Percentiles rank a stretch among this genome's conserved stretches.
phyloP scores from a whole-genome alignment of 2,888 invertebrate species.

The Resseliella maxima region DNA sequence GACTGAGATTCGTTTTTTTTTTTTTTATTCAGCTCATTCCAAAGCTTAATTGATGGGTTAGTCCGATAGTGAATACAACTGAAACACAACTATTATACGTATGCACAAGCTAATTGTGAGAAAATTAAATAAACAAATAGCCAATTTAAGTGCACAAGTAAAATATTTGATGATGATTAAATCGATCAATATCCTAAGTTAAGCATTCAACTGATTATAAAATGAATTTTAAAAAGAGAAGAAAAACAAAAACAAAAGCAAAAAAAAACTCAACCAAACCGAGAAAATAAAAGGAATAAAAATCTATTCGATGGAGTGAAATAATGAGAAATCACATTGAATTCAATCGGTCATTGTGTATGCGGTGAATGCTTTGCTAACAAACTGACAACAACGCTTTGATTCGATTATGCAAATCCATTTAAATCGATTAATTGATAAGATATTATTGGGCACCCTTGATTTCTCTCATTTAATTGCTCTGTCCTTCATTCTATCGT shows the following conservation, averaged over 20 bases:
- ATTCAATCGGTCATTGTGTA: background rate
- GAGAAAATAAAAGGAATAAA: background rate
- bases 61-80: background rate
- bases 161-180: constrained; percentile 7
- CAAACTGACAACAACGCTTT: background rate
- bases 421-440: constrained; percentile 21
- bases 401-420: constrained; percentile 48
- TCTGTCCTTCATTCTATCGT: constrained; percentile 15
- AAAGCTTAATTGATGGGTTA: background rate
- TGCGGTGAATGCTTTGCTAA: background rate
- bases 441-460: constrained; percentile 46
- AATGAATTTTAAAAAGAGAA: background rate
- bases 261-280: too few relatives aligned
- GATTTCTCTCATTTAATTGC: background rate
- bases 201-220: background rate
- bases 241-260: background rate
- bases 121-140: constrained; percentile 49
- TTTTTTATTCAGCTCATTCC: background rate
- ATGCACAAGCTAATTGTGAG: constrained; percentile 53
- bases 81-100: constrained; percentile 5
- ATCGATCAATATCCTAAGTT: constrained; percentile 27
- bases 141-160: background rate
- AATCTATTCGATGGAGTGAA: background rate
- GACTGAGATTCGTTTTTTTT: background rate
- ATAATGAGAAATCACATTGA: constrained; percentile 34